A percentile compares a stretch with the other conserved stretches of the same genome.
phyloP scores from a whole-genome alignment of 2,888 invertebrate genomes.

The Drosophila algonquin region DNA sequence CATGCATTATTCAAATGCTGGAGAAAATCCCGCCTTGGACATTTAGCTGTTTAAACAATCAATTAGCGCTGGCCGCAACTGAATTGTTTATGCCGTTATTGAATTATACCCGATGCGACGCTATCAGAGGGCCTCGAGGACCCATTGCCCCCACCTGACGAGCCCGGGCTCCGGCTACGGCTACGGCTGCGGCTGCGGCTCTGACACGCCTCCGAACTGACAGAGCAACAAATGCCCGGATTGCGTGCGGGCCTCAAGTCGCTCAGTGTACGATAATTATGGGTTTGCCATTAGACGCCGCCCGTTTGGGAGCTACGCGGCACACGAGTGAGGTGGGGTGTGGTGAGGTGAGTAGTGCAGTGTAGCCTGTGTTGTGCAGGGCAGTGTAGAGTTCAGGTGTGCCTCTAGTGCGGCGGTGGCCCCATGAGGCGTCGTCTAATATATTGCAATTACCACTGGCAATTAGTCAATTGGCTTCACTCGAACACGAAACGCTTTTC shows the following conservation, averaged over 20 bases:
- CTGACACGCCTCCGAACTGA: constrained; percentile 16
- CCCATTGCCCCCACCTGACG: constrained; percentile 12
- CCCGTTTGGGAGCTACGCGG: constrained; percentile 31
- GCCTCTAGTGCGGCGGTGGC: constrained; percentile 41
- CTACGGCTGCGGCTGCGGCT: background rate
- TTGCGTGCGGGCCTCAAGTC: constrained; percentile 39
- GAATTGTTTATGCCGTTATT: constrained; percentile 72
- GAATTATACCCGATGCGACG: constrained; percentile 61
- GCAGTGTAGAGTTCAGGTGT: constrained; percentile 15
- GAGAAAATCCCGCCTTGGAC: constrained; percentile 43
- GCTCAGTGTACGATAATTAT: constrained; percentile 58
- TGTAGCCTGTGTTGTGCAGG: background rate
- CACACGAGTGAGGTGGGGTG: background rate
- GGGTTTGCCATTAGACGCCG: constrained; percentile 57
- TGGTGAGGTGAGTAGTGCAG: constrained; percentile 8
- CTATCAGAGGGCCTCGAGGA: constrained; percentile 11
- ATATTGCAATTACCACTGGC: constrained; percentile 71
- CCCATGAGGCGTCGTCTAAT: constrained; percentile 69
- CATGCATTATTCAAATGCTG: constrained; percentile 65
- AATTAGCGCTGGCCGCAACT: constrained; percentile 60
- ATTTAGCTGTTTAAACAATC: constrained; percentile 69
- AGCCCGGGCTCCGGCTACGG: background rate
- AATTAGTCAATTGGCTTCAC: constrained; percentile 70
- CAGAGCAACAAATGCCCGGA: constrained; percentile 47
- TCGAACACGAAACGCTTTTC: constrained; percentile 54